These are phyloP conservation scores for Sternarchorhynchus goeldii DNA, from an alignment of 2,797 vertebrate genomes.

Conservation along the genomic window DNA sequence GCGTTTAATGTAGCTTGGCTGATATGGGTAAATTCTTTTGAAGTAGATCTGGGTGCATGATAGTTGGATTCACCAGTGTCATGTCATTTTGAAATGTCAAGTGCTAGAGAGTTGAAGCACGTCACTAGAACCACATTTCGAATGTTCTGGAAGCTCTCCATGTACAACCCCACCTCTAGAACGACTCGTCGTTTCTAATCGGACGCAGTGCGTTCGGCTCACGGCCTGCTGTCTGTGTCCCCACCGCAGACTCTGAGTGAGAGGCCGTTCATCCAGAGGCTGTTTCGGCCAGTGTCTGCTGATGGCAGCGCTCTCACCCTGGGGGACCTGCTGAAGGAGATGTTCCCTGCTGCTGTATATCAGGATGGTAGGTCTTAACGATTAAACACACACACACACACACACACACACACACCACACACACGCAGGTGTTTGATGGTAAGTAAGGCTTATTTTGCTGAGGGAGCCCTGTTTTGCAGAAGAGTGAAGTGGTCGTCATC, in stretches of 20 bases:
- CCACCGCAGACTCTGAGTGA: constrained; percentile 83
- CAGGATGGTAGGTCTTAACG: constrained; percentile 78
- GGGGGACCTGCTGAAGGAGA: constrained; percentile 90
- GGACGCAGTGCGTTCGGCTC: not conserved
- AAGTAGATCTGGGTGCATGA: too few relatives aligned
- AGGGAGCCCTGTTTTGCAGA: constrained; percentile 33
- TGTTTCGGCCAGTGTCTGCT: constrained; percentile 88
- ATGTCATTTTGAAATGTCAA: too few relatives aligned
- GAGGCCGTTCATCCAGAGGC: constrained; percentile 94
- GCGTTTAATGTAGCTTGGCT: too few relatives aligned
- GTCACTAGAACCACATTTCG: too few relatives aligned
- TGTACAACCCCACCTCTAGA: too few relatives aligned
- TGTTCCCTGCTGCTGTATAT: constrained; percentile 82
- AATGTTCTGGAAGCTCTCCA: too few relatives aligned
- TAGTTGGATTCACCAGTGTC: too few relatives aligned
- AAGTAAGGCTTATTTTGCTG: constrained; percentile 10
- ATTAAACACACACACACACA: not conserved
- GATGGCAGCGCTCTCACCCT: constrained; percentile 88
- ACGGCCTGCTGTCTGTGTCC: not conserved
- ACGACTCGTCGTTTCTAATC: too few relatives aligned
- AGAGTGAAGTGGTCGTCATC: constrained; percentile 19
- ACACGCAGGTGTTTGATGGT: constrained; percentile 20
- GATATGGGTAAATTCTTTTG: too few relatives aligned
- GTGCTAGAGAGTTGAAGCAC: too few relatives aligned
- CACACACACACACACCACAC: constrained; percentile 2